Base-by-base conservation (phyloP, 2,888 invertebrate species). In the Litoditis marina region DNA sequence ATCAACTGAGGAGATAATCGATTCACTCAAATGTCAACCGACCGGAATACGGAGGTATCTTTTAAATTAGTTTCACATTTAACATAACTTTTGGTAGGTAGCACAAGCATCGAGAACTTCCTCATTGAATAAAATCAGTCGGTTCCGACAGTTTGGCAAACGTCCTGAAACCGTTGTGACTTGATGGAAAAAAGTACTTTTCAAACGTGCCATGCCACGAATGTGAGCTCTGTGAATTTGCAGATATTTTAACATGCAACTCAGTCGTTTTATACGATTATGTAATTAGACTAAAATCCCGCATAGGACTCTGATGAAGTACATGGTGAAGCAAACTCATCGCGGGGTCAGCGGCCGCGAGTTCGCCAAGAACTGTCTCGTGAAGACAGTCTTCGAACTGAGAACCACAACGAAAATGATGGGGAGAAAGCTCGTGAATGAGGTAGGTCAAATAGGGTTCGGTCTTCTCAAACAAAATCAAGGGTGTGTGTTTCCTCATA, bases 301-400 rank as follows among this genome's bases (percentile, higher is more conserved):
- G 36, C 72, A 27, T 60, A 84, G 83, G 66, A 64, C 73, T 42
- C 63, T 84, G 4, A 64, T 85, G 54, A 79, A 81, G 60, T 78
- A 75, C 60, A 65, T 84, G 52, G 74, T 85, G 6, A 80, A 81
- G 3, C 81, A 79, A 63, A 84, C 84, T 0, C 82, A 84, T 64
- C 71, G 76, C 31, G 84, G 83, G 25, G 85, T 85, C 1, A 82
- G 81, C 4, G 88, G 88, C 3, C 84, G 76, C 13, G 78, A 77
- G 63, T 67, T 65, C 3, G 69, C 74, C 19, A 79, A 79, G 52
- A 74, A 71, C 51, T 66, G 63, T 34, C 52, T 79, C 11, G 78
- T 79, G 0, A 61, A 66, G 11, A 64, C 66, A 1, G 59, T 58
- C 1, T 53, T 66, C 47, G 65, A 64, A 19, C 44, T 63, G 8